These are phyloP conservation scores for Oceanodroma leucorhoa DNA, from an alignment of 2,797 vertebrate genomes.

Conservation along the genomic window DNA sequence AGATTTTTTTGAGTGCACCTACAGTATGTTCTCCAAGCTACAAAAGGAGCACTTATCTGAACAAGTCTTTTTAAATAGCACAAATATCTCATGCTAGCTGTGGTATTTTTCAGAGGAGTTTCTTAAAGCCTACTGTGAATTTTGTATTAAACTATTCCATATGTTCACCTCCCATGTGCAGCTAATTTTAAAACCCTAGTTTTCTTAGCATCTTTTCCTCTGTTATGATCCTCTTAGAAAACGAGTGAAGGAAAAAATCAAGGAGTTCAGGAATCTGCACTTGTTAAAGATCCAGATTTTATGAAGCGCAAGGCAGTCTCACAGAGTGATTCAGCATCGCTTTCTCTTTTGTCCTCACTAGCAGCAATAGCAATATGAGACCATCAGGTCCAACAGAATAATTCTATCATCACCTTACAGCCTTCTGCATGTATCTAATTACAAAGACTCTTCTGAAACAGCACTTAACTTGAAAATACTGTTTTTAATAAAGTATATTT, in stretches of 20 bases:
- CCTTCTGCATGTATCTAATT: neutral
- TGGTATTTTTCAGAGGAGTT: neutral
- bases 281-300: neutral
- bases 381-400: neutral
- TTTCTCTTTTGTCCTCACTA: neutral
- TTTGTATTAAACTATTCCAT: neutral
- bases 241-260: neutral
- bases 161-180: neutral
- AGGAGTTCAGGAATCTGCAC: neutral
- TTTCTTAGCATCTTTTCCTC: neutral
- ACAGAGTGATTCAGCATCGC: neutral
- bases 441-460: neutral
- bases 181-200: neutral
- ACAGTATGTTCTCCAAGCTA: neutral
- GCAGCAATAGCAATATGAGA: neutral
- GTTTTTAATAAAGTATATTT: neutral
- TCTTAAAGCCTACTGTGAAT: neutral
- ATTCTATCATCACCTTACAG: neutral
- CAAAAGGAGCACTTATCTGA: neutral
- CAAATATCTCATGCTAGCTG: neutral
- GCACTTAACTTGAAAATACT: neutral
- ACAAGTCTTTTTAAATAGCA: neutral
- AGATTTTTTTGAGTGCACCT: neutral
- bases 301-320: neutral
- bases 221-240: neutral